Percentiles rank a stretch among this genome's conserved stretches.
Conservation (phyloP, 1,140 invertebrate species). For the Manduca sexta region DNA sequence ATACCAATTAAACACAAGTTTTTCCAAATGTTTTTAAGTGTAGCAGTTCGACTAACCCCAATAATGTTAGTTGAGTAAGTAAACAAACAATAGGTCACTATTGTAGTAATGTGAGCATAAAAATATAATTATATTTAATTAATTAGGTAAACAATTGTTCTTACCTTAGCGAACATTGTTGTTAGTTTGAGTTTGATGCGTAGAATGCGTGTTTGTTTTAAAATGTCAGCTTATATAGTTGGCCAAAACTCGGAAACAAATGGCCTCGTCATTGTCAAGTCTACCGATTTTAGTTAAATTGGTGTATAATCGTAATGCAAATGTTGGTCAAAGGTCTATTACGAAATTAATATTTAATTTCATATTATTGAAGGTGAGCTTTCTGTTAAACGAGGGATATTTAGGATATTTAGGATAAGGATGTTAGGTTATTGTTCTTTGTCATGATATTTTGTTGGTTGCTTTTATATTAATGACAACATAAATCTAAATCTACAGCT, state of each 20-base stretch:
- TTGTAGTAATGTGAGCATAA: no score
- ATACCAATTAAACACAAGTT: no score
- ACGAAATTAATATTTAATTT: slow-evolving; percentile 22
- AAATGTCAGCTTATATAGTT: slow-evolving; percentile 39
- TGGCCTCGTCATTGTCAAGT: slow-evolving; percentile 32
- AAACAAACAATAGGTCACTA: no score
- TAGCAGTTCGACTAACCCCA: no score
- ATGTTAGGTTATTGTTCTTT: no score
- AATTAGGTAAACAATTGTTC: background rate
- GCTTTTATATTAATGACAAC: no score
- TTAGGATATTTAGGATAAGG: no score
- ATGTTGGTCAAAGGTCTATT: slow-evolving; percentile 18
- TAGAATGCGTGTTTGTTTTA: slow-evolving; percentile 26
- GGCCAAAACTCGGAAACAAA: slow-evolving; percentile 30
- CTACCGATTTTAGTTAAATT: slow-evolving; percentile 29
- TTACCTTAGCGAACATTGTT: slow-evolving; percentile 48
- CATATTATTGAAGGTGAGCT: slow-evolving; percentile 1
- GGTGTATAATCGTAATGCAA: slow-evolving; percentile 22
- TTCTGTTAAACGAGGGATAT: background rate
- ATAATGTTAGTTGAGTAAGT: no score
- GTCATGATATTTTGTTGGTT: no score
- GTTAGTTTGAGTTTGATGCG: slow-evolving; percentile 18
- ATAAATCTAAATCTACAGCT: no score
- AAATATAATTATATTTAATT: background rate
- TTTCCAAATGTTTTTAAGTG: no score